Evolutionary conservation across 2,888 invertebrate genomes (phyloP), one percentile per base, ranked within the genome.

Genomic region (Sphaeridia pumilis): DNA sequence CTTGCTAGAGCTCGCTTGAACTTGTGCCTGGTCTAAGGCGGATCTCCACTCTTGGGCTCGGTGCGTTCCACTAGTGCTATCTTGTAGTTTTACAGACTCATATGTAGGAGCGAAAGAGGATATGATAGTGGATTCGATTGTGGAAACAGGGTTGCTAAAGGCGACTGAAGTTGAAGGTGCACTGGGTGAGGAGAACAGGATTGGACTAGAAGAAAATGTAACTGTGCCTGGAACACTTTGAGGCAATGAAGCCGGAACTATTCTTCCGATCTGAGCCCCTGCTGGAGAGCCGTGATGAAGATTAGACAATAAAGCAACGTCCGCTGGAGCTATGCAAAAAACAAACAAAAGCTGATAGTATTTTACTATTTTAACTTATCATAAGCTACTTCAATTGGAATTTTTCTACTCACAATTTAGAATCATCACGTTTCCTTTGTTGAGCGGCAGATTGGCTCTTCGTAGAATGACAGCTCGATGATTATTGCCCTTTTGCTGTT

Each of bases 391-490:
- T n/a, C n/a, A n/a, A n/a, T n/a, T n/a, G n/a, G n/a, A n/a, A n/a
- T n/a, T n/a, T n/a, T n/a, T n/a, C n/a, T n/a, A n/a, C n/a, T n/a
- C n/a, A n/a, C n/a, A n/a, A n/a, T n/a, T n/a, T n/a, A n/a, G n/a
- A n/a, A 61, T 56, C 59, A 61, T 61, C 1, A 61, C 57, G 42
- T 61, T 61, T 27, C 61, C 59, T 55, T 58, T 12, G 22, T 34
- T 34, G 28, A 21, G 54, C 7, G 63, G 59, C 5, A 61, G 21
- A 41, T 58, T 58, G 2, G 59, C 53, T 57, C 63, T 51, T 26
- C 64, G 49, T 22, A 64, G 53, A 44, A 64, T 64, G 12, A 64
- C 61, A 24, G 64, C 59, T 7, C 61, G 49, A 22, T 54, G 42
- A 20, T 52, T 57, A 46, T 63, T 63, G 2, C 54, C 24, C 10